These are phyloP conservation scores for Megatriorchis doriae DNA, from an alignment of 2,113 vertebrate genomes.

Conservation along the genomic window DNA sequence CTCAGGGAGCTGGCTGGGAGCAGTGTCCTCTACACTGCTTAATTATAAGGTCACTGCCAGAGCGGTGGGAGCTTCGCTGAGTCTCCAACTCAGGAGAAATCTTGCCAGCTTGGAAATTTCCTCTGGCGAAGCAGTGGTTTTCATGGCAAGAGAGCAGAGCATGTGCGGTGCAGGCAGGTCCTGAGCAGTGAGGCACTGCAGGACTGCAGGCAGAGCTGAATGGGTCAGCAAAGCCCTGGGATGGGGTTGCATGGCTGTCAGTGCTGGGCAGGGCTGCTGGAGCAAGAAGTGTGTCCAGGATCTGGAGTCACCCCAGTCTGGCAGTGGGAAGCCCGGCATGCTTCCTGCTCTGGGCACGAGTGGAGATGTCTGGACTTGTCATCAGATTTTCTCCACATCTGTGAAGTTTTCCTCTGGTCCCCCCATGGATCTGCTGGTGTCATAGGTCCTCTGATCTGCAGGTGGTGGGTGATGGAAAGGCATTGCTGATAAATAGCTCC, in stretches of 20 bases:
- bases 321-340: background rate
- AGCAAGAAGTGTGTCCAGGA: accelerated
- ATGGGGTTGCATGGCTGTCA: background rate
- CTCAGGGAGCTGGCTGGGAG: slow-evolving; percentile 5
- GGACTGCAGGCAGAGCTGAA: background rate
- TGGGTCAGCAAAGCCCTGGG: background rate
- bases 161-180: background rate
- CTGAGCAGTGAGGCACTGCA: background rate
- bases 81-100: background rate
- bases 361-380: background rate
- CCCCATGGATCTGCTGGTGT: background rate
- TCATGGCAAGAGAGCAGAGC: background rate
- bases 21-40: background rate
- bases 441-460: background rate
- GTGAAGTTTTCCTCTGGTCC: background rate
- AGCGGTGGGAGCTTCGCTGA: background rate
- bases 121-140: background rate
- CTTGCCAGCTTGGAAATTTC: background rate
- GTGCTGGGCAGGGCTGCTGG: background rate
- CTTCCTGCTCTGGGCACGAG: background rate
- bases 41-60: slow-evolving; percentile 47
- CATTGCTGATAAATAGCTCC: background rate
- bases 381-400: background rate
- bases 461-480: no score
- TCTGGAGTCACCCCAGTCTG: accelerated